Conservation (phyloP, 2,797 vertebrate species). For the Halcyon leucocephala region DNA sequence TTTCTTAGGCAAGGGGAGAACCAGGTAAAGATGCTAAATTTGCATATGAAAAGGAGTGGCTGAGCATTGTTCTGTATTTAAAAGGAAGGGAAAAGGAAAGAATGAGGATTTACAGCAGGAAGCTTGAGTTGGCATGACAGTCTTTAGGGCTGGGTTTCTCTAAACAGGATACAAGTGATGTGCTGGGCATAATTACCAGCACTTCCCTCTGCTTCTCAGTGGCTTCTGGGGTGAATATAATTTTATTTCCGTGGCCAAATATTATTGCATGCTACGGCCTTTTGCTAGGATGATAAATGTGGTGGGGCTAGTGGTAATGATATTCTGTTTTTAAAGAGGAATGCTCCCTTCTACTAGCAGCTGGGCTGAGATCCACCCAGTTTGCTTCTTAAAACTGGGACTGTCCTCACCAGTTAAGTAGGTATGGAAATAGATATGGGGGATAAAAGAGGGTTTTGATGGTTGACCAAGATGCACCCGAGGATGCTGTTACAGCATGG, state of each 20-base stretch:
- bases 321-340: background rate
- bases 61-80: background rate
- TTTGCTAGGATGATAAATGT: background rate
- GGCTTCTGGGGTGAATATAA: background rate
- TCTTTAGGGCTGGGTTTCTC: background rate
- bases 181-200: background rate
- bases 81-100: background rate
- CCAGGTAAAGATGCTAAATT: background rate
- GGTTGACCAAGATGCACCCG: background rate
- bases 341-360: background rate
- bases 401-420: background rate
- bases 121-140: background rate
- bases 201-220: background rate
- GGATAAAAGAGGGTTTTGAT: background rate
- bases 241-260: background rate
- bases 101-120: background rate
- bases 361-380: background rate
- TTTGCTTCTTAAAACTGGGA: background rate
- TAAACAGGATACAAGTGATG: background rate
- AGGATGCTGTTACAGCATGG: rapidly evolving
- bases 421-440: background rate
- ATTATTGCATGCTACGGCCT: background rate
- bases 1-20: conserved; percentile 1
- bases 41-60: background rate
- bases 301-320: background rate